These are phyloP conservation scores for Pollenia labialis DNA, from an alignment of 2,888 invertebrate species.

Conservation along the genomic window DNA sequence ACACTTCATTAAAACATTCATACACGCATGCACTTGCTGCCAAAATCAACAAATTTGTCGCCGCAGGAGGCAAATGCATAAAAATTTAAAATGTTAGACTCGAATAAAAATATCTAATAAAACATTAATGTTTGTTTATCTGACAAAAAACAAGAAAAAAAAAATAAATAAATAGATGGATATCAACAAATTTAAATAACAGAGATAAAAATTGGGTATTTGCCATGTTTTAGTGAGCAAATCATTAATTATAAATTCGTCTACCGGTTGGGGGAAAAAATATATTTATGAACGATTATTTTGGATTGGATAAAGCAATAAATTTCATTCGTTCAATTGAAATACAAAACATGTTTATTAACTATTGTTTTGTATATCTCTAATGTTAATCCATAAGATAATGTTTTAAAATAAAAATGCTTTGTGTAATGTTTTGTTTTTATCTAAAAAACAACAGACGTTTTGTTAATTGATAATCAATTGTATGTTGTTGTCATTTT, in stretches of 20 bases:
- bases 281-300: slow-evolving; percentile 2
- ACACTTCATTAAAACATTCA: slow-evolving; percentile 41
- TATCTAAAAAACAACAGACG: slow-evolving; percentile 34
- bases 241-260: slow-evolving; percentile 68
- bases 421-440: slow-evolving; percentile 10
- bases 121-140: slow-evolving; percentile 5
- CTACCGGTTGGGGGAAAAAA: slow-evolving; percentile 31
- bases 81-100: slow-evolving; percentile 18
- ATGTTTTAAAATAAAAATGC: background rate
- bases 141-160: background rate
- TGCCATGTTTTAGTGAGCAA: slow-evolving; percentile 56
- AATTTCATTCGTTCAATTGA: slow-evolving; percentile 61
- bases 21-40: slow-evolving; percentile 6
- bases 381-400: slow-evolving; percentile 15
- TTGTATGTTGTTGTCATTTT: slow-evolving; percentile 58
- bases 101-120: slow-evolving; percentile 39
- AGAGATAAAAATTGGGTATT: slow-evolving; percentile 52
- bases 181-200: slow-evolving; percentile 11
- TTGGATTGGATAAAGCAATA: slow-evolving; percentile 52
- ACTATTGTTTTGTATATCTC: slow-evolving; percentile 57
- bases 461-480: slow-evolving; percentile 64
- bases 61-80: slow-evolving; percentile 53
- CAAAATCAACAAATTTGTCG: slow-evolving; percentile 8
- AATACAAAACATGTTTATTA: slow-evolving; percentile 63
- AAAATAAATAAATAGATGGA: background rate